These are phyloP conservation scores for Clarias fuscus DNA, from an alignment of 2,797 vertebrate species.

Conservation along the genomic window DNA sequence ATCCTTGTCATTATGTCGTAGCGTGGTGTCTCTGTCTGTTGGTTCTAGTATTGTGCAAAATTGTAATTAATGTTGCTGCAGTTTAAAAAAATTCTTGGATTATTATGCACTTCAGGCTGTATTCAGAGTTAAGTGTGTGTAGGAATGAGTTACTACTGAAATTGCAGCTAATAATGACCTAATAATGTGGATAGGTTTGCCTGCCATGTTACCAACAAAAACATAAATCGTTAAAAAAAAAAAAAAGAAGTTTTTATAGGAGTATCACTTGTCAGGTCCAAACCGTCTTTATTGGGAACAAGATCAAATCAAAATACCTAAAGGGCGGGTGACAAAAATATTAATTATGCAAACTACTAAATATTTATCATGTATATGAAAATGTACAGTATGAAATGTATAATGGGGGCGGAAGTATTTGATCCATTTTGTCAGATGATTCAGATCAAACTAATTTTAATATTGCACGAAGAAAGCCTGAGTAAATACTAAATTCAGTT, in stretches of 20 bases:
- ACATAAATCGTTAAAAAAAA: background rate
- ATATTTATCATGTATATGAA: background rate
- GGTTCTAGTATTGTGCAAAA: constrained; percentile 32
- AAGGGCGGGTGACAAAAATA: background rate
- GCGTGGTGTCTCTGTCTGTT: constrained; percentile 26
- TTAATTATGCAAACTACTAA: background rate
- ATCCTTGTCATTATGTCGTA: constrained; percentile 36
- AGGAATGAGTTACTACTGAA: background rate
- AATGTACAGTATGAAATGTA: background rate
- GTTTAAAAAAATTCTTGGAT: constrained; percentile 36
- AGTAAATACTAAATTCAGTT: background rate
- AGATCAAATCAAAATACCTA: background rate
- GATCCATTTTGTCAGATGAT: background rate
- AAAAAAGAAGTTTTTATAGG: too few species aligned
- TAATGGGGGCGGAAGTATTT: background rate
- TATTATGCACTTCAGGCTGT: constrained; percentile 38
- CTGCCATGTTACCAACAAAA: background rate
- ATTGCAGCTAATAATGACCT: background rate
- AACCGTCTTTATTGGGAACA: too few species aligned
- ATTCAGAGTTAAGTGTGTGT: background rate
- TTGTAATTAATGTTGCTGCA: constrained; percentile 34
- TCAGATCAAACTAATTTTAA: too few species aligned
- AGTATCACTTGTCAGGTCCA: background rate
- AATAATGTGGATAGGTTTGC: background rate
- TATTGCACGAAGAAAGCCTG: too few species aligned